Conservation (phyloP, 2,888 invertebrate species). For the Sthenelais limicola region DNA sequence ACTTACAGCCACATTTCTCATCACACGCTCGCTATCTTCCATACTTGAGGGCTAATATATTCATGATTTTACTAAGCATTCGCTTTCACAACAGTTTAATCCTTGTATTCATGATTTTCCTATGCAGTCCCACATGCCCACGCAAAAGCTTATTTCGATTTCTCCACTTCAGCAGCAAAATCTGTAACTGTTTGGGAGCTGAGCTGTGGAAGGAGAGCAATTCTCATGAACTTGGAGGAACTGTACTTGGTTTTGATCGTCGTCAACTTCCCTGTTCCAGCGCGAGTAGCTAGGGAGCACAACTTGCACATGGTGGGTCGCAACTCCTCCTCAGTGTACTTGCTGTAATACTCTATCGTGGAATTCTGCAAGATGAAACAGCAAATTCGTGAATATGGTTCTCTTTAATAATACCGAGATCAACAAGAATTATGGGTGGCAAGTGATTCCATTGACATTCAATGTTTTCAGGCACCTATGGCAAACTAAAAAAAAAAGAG, state of each 20-base stretch:
- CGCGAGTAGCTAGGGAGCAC: slow-evolving; percentile 80
- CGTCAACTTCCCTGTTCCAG: slow-evolving; percentile 78
- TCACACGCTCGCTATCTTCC: no score
- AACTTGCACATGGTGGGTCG: slow-evolving; percentile 80
- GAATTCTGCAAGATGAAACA: slow-evolving; percentile 75
- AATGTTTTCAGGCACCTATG: no score
- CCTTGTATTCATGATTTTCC: no score
- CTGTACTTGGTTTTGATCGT: slow-evolving; percentile 73
- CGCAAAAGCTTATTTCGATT: not conserved
- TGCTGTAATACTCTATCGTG: slow-evolving; percentile 83
- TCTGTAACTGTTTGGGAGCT: slow-evolving; percentile 15
- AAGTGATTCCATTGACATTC: no score
- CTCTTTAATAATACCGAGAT: no score
- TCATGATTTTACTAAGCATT: no score
- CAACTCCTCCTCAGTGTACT: slow-evolving; percentile 81
- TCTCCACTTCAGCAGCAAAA: slow-evolving; percentile 7
- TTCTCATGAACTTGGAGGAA: slow-evolving; percentile 70
- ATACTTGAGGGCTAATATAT: no score
- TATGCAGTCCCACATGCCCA: not conserved
- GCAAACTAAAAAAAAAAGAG: no score
- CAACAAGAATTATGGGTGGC: no score
- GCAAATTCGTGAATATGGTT: no score
- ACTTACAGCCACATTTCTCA: no score
- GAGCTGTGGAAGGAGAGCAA: slow-evolving; percentile 48
- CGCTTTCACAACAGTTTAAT: no score